Evolutionary conservation across 2,797 vertebrate species (phyloP).

Genomic region (Crypturellus tataupa): DNA sequence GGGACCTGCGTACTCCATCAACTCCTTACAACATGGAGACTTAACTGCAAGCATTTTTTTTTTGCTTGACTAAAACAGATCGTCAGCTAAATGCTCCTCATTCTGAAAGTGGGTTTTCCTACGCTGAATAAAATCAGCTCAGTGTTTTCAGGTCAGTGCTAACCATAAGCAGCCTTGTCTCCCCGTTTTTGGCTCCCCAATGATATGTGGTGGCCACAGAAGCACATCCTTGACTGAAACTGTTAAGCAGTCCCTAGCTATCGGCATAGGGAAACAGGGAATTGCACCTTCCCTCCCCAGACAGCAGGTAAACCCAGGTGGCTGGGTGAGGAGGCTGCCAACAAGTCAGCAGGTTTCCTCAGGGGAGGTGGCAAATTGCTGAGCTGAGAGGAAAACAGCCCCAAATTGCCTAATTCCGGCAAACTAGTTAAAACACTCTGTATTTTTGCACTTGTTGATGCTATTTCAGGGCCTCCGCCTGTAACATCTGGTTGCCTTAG

Average conservation of each 20-base stretch:
- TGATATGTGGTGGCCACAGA: neutral
- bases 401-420: neutral
- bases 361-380: neutral
- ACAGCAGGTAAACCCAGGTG: neutral
- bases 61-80: neutral
- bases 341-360: neutral
- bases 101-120: neutral
- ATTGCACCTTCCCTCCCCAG: neutral
- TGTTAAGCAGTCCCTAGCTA: neutral
- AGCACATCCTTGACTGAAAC: neutral
- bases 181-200: neutral
- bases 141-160: neutral
- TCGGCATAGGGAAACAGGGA: neutral
- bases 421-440: neutral
- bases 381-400: neutral
- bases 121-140: neutral
- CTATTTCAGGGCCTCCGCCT: conserved; percentile 44
- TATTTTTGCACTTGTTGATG: conserved; percentile 58
- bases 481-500: conserved; percentile 75
- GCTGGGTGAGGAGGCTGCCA: neutral
- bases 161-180: neutral
- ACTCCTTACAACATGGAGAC: neutral
- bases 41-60: neutral
- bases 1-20: neutral
- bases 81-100: neutral